Evolutionary conservation across 2,888 invertebrate genomes (phyloP), one percentile per base, ranked within the genome.

Genomic region (Prenolepis imparis): DNA sequence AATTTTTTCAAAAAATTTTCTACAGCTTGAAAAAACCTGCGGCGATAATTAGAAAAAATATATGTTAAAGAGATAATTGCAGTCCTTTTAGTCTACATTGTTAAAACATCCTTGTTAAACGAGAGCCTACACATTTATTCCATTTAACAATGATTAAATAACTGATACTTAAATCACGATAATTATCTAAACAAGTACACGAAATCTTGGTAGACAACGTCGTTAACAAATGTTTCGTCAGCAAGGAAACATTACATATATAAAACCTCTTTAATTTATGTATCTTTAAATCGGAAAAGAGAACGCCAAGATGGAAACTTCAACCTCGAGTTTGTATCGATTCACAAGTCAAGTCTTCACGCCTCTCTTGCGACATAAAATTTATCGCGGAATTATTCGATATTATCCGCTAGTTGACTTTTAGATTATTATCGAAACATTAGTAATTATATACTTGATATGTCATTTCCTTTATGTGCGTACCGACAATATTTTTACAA

Each of bases 261-360:
- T 41, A 41, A 12, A 2, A 21, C 15, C 36, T 36, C 36, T 36
- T 36, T 36, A 36, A 36, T 36, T 5, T 5, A 32, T 3, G 41
- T 66, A 66, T 21, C 15, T 66, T 41, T 66, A 44, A 66, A 66
- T 41, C 24, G 2, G 44, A 24, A 4, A 24, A 15, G 41, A 6
- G 0, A 39, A n/a, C n/a, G n/a, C n/a, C 36, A 11, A 66, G 66
- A 44, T 66, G 15, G 15, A 44, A 66, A 66, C 24, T 66, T 66
- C 41, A 66, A 66, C 41, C 66, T 48, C 8, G 8, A 48, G 48
- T 1, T 64, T 32, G 44, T 41, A 8, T 66, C 41, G 66, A n/a
- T 41, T 24, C 15, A 21, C 1, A 41, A 41, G 39, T 9, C 28
- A 64, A 36, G 41, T 11, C 6, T 66, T 24, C 8, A 41, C 15